phyloP scores from a whole-genome alignment of 2,888 invertebrate species.

The Netelia fuscicornis region DNA sequence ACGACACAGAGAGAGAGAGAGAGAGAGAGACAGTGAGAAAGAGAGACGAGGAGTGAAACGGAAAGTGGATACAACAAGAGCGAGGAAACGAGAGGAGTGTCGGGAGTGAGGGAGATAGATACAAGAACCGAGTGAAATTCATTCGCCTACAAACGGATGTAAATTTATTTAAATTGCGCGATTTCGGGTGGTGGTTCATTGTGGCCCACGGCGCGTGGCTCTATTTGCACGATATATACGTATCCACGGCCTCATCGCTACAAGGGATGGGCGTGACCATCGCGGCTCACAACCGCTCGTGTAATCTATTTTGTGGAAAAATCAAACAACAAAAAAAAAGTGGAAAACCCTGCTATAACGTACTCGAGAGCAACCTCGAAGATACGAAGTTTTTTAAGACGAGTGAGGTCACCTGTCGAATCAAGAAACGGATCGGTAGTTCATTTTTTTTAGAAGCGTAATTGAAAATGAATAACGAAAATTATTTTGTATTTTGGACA shows the following conservation, averaged over 20 bases:
- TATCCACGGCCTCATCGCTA: slow-evolving; percentile 79
- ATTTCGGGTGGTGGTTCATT: slow-evolving; percentile 83
- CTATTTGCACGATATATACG: slow-evolving; percentile 80
- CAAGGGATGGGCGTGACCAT: slow-evolving; percentile 82
- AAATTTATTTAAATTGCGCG: slow-evolving; percentile 84
- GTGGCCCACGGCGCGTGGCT: slow-evolving; percentile 80
- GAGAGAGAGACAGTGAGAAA: slow-evolving; percentile 44
- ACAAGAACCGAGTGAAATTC: slow-evolving; percentile 66
- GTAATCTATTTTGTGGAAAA: slow-evolving; percentile 81
- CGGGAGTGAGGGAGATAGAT: slow-evolving; percentile 48
- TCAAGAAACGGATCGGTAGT: too few species aligned
- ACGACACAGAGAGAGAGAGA: slow-evolving; percentile 44
- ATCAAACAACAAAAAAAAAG: slow-evolving; percentile 76
- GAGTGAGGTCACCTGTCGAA: not conserved
- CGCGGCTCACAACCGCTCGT: slow-evolving; percentile 74
- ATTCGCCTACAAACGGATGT: slow-evolving; percentile 80
- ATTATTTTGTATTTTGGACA: too few species aligned
- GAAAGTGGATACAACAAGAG: slow-evolving; percentile 55
- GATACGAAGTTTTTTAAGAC: not conserved
- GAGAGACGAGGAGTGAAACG: slow-evolving; percentile 39
- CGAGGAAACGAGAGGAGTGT: slow-evolving; percentile 38
- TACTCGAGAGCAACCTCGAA: not conserved
- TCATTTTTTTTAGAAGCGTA: too few species aligned
- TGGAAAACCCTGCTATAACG: not conserved
- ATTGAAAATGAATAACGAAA: too few species aligned